phyloP scores from a whole-genome alignment of 2,888 invertebrate genomes.

The Melipona beecheii region DNA sequence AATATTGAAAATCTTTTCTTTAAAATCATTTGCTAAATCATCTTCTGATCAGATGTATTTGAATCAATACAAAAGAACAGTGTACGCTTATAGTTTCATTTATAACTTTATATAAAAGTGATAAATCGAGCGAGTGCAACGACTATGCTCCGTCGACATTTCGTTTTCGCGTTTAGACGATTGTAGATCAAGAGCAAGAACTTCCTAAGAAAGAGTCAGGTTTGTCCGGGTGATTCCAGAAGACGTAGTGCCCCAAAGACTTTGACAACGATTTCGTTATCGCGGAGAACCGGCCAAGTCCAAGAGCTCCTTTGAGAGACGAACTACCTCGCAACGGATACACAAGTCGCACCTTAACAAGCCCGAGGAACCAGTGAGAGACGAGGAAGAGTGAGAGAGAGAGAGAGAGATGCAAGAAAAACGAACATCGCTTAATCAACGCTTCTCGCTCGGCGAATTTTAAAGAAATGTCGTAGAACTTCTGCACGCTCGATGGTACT shows the following conservation, averaged over 20 bases:
- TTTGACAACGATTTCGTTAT: constrained; percentile 56
- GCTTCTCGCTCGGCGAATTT: constrained; percentile 45
- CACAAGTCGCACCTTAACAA: constrained; percentile 58
- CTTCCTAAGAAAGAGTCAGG: neutral
- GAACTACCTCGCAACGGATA: constrained; percentile 32
- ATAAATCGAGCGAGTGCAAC: neutral
- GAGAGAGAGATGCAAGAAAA: constrained; percentile 13
- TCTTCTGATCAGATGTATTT: no score
- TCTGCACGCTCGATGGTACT: neutral
- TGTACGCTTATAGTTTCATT: no score
- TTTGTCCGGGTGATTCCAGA: constrained; percentile 1
- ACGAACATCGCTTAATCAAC: constrained; percentile 60
- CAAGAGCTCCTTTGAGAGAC: constrained; percentile 54
- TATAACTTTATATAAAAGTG: no score
- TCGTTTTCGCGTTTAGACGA: neutral
- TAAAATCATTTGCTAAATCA: no score
- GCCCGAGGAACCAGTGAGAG: neutral
- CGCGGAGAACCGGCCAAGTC: constrained; percentile 32
- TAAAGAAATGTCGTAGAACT: constrained; percentile 29
- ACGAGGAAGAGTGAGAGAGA: constrained; percentile 1
- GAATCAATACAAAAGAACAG: no score
- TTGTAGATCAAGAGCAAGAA: neutral
- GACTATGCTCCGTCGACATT: neutral
- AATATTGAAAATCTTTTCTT: no score
- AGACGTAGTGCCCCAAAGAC: neutral